Percentiles rank a stretch among this genome's conserved stretches.
phyloP scores from a whole-genome alignment of 2,113 vertebrate genomes.

The Madoqua kirkii region DNA sequence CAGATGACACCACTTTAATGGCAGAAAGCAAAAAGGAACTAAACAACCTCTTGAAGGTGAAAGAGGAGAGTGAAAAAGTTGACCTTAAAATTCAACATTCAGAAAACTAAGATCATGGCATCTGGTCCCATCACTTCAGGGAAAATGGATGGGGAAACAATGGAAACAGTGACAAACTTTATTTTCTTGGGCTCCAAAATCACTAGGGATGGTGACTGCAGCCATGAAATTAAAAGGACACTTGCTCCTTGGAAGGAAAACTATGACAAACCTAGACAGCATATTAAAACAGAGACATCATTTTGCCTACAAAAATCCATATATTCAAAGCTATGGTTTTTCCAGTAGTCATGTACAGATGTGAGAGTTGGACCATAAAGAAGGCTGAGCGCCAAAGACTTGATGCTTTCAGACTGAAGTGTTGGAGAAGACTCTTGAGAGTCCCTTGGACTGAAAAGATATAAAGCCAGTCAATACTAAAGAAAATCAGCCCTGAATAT shows the following conservation, averaged over 20 bases:
- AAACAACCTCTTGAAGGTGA: neutral
- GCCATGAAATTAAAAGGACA: neutral
- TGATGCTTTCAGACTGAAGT: neutral
- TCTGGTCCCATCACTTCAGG: neutral
- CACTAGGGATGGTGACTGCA: neutral
- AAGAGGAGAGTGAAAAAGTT: neutral
- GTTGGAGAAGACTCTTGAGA: neutral
- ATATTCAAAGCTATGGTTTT: neutral
- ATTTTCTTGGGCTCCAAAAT: neutral
- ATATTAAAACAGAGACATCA: neutral
- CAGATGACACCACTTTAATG: neutral
- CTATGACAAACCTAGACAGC: neutral
- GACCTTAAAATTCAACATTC: neutral
- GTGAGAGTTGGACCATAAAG: neutral
- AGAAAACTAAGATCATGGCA: neutral
- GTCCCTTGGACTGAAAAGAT: neutral
- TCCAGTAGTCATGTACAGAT: neutral
- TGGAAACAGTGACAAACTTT: neutral
- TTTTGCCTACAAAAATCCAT: neutral
- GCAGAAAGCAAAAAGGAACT: neutral
- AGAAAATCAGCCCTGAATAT: neutral
- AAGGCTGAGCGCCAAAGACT: rapidly evolving
- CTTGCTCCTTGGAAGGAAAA: neutral
- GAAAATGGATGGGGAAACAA: neutral
- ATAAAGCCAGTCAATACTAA: neutral